A percentile compares a stretch with the other conserved stretches of the same genome.
phyloP scores from a whole-genome alignment of 1,140 invertebrate species.

The Camponotus vicinus region DNA sequence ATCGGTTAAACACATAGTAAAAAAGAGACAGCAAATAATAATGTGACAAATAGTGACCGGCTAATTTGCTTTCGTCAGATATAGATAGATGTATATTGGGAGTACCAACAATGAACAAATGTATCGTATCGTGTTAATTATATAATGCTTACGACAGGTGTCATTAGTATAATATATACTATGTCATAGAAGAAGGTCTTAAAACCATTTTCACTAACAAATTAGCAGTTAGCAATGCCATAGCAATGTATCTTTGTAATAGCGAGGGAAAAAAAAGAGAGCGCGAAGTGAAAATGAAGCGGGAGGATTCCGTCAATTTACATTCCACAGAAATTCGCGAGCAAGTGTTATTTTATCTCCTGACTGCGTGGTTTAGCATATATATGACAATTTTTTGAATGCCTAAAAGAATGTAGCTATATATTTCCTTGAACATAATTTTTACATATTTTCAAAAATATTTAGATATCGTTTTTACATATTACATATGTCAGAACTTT shows the following conservation, averaged over 20 bases:
- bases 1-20: slow-evolving; percentile 42
- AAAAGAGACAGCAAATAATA: slow-evolving; percentile 36
- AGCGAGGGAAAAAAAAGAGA: slow-evolving; percentile 10
- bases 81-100: neutral
- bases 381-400: neutral
- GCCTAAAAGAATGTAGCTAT: neutral
- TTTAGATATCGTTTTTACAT: neutral
- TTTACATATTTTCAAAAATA: neutral
- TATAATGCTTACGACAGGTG: slow-evolving; percentile 49
- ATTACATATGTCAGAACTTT: neutral
- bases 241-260: slow-evolving; percentile 5
- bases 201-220: slow-evolving; percentile 43
- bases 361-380: slow-evolving; percentile 55
- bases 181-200: slow-evolving; percentile 19
- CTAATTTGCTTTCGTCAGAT: neutral
- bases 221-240: slow-evolving; percentile 47
- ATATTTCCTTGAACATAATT: slow-evolving; percentile 5
- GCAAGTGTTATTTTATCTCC: slow-evolving; percentile 76
- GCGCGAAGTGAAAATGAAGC: slow-evolving; percentile 21
- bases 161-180: slow-evolving; percentile 57
- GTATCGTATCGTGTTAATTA: slow-evolving; percentile 54
- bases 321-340: slow-evolving; percentile 68
- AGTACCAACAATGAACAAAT: slow-evolving; percentile 38
- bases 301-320: slow-evolving; percentile 72
- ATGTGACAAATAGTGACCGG: neutral